Conservation (phyloP, 2,888 invertebrate species). For the Thera obeliscata region DNA sequence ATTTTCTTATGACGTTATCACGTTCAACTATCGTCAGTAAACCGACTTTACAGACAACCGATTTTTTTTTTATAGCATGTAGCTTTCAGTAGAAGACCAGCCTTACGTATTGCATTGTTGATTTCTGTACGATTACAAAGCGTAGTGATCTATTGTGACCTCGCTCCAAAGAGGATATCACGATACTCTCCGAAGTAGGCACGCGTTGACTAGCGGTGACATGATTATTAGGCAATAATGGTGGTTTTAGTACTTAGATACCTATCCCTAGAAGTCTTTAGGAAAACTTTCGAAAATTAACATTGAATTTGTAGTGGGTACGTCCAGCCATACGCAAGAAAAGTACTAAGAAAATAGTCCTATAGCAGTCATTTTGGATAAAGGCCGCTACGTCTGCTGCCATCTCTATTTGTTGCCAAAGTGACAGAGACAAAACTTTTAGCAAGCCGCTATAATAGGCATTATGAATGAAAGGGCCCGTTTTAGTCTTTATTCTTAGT, state of each 20-base stretch:
- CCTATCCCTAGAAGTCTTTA: constrained; percentile 23
- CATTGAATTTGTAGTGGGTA: not conserved
- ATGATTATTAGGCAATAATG: constrained; percentile 42
- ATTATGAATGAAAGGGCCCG: too few relatives aligned
- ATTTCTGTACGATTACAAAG: constrained; percentile 30
- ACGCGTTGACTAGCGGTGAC: constrained; percentile 26
- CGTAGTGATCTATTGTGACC: constrained; percentile 19
- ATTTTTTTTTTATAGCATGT: not conserved
- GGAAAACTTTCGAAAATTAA: constrained; percentile 27
- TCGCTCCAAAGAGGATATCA: constrained; percentile 73
- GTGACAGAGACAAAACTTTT: too few relatives aligned
- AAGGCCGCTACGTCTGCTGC: too few relatives aligned
- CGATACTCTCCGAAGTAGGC: constrained; percentile 51
- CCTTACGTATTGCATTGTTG: constrained; percentile 17
- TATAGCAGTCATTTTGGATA: too few relatives aligned
- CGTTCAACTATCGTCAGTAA: too few relatives aligned
- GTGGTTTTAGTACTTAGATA: not conserved
- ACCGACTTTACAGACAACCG: too few relatives aligned
- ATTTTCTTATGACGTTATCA: too few relatives aligned
- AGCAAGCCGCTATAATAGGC: too few relatives aligned
- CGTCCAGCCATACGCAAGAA: too few relatives aligned
- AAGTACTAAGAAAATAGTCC: too few relatives aligned
- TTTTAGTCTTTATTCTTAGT: too few relatives aligned
- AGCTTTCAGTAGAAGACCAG: constrained; percentile 6
- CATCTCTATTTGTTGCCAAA: too few relatives aligned